Evolutionary conservation across 2,113 vertebrate species (phyloP), one percentile per base, ranked within the genome.

Genomic region (Struthio camelus): DNA sequence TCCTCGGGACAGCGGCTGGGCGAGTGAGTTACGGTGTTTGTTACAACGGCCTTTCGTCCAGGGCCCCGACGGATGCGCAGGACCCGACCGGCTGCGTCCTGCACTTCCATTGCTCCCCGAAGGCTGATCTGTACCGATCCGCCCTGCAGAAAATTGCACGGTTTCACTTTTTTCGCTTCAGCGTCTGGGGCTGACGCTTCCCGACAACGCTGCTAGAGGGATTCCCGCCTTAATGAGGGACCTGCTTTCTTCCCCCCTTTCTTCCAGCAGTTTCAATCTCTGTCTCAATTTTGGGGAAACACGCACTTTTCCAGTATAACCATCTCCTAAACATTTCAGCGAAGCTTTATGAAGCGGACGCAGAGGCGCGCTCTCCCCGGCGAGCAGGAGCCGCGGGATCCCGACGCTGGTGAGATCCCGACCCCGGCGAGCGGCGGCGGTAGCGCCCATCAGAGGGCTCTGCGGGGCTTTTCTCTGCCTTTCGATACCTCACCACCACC

Each of bases 301-400:
- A 0, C 40, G 11, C 30, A 5, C 19, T 69, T 70, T 50, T 50
- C 42, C 56, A 13, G 0, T 15, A 10, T 4, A 9, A 27, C 42
- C 19, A 22, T 46, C 40, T 75, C 53, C 22, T 51, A 54, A 40
- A 61, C 53, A 17, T 53, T 36, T 48, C 24, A 34, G 14, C 10
- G 11, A 28, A 61, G 66, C 9, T 72, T 58, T 38, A 18, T 58
- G 58, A 77, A 79, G 71, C 1, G 5, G 44, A 28, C 0, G 6
- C 32, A 20, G 6, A 14, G 1, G 16, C 0, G 1, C 40, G 61
- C 56, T 46, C n/a, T 48, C 12, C 24, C 34, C 0, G 1, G 56
- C 30, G 32, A 61, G 36, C 42, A 50, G 48, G 24, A 27, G 40
- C 24, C 7, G 40, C 24, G 23, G 13, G 10, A 14, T 17, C 53